These are phyloP conservation scores for Linnaemya vulpina DNA, from an alignment of 2,888 invertebrate genomes.

Conservation along the genomic window DNA sequence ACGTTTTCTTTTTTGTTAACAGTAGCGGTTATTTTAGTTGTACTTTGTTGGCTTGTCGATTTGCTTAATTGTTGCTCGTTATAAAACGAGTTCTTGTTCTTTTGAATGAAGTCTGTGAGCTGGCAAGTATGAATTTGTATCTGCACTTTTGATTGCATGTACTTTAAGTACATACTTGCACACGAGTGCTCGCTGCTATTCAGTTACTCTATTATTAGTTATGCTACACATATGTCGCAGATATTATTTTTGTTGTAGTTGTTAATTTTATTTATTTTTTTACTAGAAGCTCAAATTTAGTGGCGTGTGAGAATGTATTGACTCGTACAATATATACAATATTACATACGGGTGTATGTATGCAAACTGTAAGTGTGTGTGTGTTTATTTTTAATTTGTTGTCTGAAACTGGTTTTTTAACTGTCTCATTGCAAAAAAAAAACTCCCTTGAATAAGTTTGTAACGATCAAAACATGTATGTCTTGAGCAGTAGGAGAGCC, in stretches of 20 bases:
- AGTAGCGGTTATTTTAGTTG: conserved; percentile 57
- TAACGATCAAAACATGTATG: conserved; percentile 6
- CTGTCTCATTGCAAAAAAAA: conserved; percentile 66
- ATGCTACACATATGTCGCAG: conserved; percentile 61
- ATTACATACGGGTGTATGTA: conserved; percentile 13
- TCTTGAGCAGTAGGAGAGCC: conserved; percentile 4
- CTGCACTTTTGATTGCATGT: neutral
- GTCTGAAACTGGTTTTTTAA: conserved; percentile 68
- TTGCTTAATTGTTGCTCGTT: conserved; percentile 28
- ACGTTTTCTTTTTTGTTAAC: conserved; percentile 21
- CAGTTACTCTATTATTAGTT: conserved; percentile 55
- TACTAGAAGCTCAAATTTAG: conserved; percentile 6
- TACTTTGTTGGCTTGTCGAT: conserved; percentile 17
- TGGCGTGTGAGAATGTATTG: neutral
- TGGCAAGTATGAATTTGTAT: conserved; percentile 1
- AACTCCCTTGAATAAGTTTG: conserved; percentile 64
- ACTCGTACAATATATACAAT: conserved; percentile 16
- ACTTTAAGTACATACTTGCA: conserved; percentile 3
- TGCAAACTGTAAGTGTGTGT: neutral
- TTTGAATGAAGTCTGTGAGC: conserved; percentile 31
- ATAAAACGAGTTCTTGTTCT: conserved; percentile 66
- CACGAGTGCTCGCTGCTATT: conserved; percentile 18
- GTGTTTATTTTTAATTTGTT: conserved; percentile 11
- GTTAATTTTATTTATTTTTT: conserved; percentile 7
- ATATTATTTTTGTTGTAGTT: conserved; percentile 17